Evolutionary conservation across 2,113 vertebrate species (phyloP).

Genomic region (Otis tarda): DNA sequence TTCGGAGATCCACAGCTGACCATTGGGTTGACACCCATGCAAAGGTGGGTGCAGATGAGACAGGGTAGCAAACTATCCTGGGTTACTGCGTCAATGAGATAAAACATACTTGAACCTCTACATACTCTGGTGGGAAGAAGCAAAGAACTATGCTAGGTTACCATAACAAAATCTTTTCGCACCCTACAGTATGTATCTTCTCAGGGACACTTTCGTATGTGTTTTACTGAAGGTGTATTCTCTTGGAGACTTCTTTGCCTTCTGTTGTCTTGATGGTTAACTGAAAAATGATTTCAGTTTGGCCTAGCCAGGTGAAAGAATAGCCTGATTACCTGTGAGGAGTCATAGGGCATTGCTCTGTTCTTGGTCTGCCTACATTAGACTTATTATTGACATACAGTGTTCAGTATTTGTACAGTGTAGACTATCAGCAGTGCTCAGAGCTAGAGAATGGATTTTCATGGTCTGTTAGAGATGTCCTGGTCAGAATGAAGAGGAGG

Average conservation of each 20-base stretch:
- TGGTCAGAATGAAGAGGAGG: background rate
- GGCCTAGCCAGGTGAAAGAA: background rate
- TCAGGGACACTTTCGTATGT: background rate
- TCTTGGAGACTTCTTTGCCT: background rate
- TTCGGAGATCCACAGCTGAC: background rate
- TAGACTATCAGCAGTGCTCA: background rate
- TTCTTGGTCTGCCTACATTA: background rate
- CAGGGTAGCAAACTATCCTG: background rate
- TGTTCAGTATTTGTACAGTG: background rate
- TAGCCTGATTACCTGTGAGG: background rate
- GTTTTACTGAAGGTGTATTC: background rate
- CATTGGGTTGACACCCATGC: background rate
- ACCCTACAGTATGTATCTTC: background rate
- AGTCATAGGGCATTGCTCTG: background rate
- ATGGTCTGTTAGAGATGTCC: background rate
- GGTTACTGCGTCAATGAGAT: background rate
- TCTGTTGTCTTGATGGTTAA: background rate
- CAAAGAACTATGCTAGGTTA: background rate
- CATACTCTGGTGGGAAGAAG: background rate
- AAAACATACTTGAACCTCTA: fast-evolving
- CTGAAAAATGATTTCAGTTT: background rate
- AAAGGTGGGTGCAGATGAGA: background rate
- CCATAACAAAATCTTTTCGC: background rate
- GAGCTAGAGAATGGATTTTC: background rate
- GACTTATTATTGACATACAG: background rate